These are phyloP conservation scores for Trachymyrmex cornetzi DNA, from an alignment of 1,140 invertebrate species.

Conservation along the genomic window DNA sequence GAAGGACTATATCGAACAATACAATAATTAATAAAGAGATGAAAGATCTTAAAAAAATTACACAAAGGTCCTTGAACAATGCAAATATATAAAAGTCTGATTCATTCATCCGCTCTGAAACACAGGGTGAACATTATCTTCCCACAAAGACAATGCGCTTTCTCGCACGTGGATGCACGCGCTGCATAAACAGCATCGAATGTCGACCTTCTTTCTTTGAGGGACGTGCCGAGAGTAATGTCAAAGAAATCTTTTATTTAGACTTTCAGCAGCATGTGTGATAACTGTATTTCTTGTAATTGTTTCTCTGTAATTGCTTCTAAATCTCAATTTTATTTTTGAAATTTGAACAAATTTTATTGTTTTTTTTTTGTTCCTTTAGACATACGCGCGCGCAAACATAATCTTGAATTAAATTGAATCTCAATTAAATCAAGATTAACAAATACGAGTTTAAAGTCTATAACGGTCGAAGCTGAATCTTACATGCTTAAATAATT, in stretches of 20 bases:
- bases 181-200: constrained; percentile 15
- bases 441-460: no score
- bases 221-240: neutral
- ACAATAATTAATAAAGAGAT: constrained; percentile 15
- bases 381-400: no score
- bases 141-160: constrained; percentile 62
- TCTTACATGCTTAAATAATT: no score
- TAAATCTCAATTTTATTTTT: no score
- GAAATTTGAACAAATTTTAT: no score
- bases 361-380: no score
- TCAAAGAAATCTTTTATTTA: neutral
- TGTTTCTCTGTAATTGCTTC: neutral
- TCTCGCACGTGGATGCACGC: neutral
- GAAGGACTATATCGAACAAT: constrained; percentile 1
- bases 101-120: constrained; percentile 59
- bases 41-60: neutral
- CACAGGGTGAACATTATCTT: constrained; percentile 57
- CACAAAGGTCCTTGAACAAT: neutral
- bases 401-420: no score
- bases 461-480: no score
- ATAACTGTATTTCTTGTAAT: no score
- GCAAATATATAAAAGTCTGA: neutral
- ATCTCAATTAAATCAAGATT: no score
- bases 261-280: neutral
- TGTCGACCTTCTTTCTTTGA: neutral